phyloP scores from a whole-genome alignment of 2,113 vertebrate genomes.

The Rhinopomastus cyanomelas region DNA sequence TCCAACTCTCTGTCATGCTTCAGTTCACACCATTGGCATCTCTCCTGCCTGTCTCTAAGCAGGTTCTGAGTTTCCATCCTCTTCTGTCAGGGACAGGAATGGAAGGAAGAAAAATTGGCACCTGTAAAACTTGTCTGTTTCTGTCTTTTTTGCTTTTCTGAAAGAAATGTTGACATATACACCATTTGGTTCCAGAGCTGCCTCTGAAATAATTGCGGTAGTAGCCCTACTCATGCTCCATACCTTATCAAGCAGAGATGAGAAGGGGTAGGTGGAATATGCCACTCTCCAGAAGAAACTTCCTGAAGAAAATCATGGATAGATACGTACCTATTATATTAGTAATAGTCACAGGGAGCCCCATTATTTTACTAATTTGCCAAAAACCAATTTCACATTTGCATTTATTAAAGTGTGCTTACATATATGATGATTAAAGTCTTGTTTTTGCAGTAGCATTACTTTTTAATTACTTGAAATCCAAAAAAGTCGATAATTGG shows the following conservation, averaged over 20 bases:
- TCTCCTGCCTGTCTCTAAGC: not conserved
- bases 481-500: not conserved
- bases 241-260: not conserved
- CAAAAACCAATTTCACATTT: not conserved
- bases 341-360: not conserved
- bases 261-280: not conserved
- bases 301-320: not conserved
- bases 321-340: fast-evolving
- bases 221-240: not conserved
- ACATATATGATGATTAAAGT: not conserved
- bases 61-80: not conserved
- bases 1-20: slow-evolving; percentile 15
- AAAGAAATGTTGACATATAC: not conserved
- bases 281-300: not conserved
- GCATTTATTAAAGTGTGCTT: not conserved
- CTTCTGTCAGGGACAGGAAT: not conserved
- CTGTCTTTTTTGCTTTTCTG: not conserved
- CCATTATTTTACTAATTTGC: not conserved
- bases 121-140: not conserved
- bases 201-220: not conserved
- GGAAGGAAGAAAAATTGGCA: not conserved
- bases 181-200: not conserved
- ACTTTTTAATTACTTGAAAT: not conserved
- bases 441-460: not conserved
- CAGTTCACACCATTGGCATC: slow-evolving; percentile 30